Evolutionary conservation across 2,888 invertebrate genomes (phyloP), one percentile per base, ranked within the genome.

Genomic region (Malthinus seriepunctatus): DNA sequence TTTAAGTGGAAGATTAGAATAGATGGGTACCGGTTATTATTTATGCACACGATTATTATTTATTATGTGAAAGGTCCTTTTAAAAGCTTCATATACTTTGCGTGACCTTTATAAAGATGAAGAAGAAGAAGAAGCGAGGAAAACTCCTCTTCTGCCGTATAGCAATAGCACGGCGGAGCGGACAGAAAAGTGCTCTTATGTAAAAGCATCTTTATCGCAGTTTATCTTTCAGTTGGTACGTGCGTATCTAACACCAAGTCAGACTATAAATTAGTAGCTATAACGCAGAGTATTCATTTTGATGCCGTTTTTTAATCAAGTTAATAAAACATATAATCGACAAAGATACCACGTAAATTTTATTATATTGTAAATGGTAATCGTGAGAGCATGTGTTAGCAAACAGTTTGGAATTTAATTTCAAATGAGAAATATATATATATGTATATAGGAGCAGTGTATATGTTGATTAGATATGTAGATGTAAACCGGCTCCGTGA

Each of bases 221-320:
- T 72, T 73, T 70, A 70, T 70, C 69, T 67, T 63, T 67, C 44
- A 64, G 68, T 68, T 5, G 65, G 64, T 71, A 72, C 72, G 72
- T 71, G 72, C 73, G 70, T 72, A 73, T 72, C 71, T 71, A 70
- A 68, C 70, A 65, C 69, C 66, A 69, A 23, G 69, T 68, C 70
- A 68, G 67, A 65, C 69, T 68, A 71, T 72, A 72, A 72, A 72
- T 72, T 69, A 63, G 56, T 66, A 63, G 60, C 67, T 55, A 68
- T 68, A 63, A 56, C 55, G 67, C 67, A 51, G 23, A 62, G 66
- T 61, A 63, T 68, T 67, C 66, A 61, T 67, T 68, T 67, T 66
- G 64, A 66, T 66, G 63, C 65, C 63, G 64, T 69, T 69, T 67
- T 67, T 69, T 64, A 67, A 69, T 67, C 65, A 63, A 48, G 56